phyloP scores from a whole-genome alignment of 2,797 vertebrate species.

The Platalea minor region DNA sequence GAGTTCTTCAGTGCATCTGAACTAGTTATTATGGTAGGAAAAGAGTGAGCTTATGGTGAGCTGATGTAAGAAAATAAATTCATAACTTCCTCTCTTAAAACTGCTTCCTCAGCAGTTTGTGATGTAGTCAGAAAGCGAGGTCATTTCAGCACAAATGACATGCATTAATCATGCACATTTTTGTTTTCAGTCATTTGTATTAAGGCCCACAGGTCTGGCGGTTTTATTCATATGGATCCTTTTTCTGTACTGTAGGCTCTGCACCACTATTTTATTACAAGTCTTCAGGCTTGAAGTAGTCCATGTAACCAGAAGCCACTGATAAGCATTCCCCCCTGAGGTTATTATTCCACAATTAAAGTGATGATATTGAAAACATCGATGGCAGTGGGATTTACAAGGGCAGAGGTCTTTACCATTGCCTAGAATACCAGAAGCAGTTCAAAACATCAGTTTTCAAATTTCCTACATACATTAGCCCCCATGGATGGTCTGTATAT shows the following conservation, averaged over 20 bases:
- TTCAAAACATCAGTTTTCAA: background rate
- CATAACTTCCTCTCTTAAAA: constrained; percentile 3
- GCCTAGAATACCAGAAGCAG: background rate
- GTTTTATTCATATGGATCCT: constrained; percentile 1
- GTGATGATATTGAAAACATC: constrained; percentile 35
- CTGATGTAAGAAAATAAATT: constrained; percentile 14
- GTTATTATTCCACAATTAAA: constrained; percentile 61
- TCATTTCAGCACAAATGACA: constrained; percentile 41
- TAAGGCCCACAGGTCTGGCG: background rate
- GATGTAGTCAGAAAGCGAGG: background rate
- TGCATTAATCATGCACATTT: background rate
- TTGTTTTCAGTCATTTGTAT: constrained; percentile 29
- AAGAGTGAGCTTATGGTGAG: background rate
- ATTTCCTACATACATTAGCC: background rate
- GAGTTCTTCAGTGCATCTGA: background rate
- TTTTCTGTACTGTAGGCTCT: background rate
- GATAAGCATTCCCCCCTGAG: constrained; percentile 50
- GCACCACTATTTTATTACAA: background rate
- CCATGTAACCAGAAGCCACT: constrained; percentile 17
- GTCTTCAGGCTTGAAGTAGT: constrained; percentile 29
- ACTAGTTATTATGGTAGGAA: background rate
- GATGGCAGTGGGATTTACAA: constrained; percentile 37
- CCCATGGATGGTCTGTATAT: background rate
- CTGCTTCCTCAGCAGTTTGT: constrained; percentile 4
- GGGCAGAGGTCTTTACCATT: constrained; percentile 1